Conservation (phyloP, 2,888 invertebrate species). For the Agrotis puta region DNA sequence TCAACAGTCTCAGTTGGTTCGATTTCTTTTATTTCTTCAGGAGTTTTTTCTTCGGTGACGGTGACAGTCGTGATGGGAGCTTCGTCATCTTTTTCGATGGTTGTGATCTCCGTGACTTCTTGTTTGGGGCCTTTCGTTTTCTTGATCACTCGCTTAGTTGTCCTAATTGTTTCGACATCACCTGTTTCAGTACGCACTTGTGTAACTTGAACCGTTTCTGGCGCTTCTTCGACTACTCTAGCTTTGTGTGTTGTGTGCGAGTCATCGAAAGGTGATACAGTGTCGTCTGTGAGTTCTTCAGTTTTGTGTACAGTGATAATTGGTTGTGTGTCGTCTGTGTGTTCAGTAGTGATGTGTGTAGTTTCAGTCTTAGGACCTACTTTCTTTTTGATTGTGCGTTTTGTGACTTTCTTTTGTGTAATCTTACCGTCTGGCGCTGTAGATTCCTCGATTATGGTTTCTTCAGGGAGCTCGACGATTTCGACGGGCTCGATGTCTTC, state of each 20-base stretch:
- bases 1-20: too few relatives aligned
- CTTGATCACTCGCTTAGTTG: too few relatives aligned
- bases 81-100: too few relatives aligned
- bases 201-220: slow-evolving; percentile 27
- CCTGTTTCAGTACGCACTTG: too few relatives aligned
- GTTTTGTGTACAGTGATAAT: slow-evolving; percentile 79
- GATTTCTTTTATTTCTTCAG: too few relatives aligned
- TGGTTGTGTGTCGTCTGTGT: slow-evolving; percentile 81
- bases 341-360: slow-evolving; percentile 19
- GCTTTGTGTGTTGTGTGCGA: slow-evolving; percentile 55
- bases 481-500: slow-evolving; percentile 38
- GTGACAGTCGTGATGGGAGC: too few relatives aligned
- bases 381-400: slow-evolving; percentile 22
- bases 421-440: slow-evolving; percentile 25
- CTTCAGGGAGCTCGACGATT: slow-evolving; percentile 19
- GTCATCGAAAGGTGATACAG: slow-evolving; percentile 48
- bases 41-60: too few relatives aligned
- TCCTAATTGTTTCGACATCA: too few relatives aligned
- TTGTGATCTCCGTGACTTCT: too few relatives aligned
- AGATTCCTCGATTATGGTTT: slow-evolving; percentile 12
- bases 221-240: slow-evolving; percentile 58
- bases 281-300: slow-evolving; percentile 73
- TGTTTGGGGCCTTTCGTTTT: too few relatives aligned
- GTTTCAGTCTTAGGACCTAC: slow-evolving; percentile 32
- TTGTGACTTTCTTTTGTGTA: slow-evolving; percentile 2